A percentile compares a stretch with the other conserved stretches of the same genome.
Conservation (phyloP, 2,888 invertebrate species). For the Auanema sp. region DNA sequence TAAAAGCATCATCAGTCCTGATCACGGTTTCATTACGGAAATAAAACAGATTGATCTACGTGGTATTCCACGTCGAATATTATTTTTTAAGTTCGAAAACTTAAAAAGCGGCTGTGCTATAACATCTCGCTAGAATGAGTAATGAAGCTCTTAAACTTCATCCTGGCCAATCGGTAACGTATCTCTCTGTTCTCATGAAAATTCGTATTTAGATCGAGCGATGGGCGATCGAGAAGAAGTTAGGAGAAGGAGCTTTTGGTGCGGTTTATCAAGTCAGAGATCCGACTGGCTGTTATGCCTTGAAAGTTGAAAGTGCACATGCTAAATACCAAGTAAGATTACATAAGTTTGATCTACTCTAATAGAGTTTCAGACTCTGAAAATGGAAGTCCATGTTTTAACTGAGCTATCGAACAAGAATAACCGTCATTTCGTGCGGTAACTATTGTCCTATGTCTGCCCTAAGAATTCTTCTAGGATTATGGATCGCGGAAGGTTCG, state of each 20-base stretch:
- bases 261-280: conserved; percentile 54
- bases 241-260: conserved; percentile 58
- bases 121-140: no score
- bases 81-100: no score
- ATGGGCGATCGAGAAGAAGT: conserved; percentile 56
- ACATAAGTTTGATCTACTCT: neutral
- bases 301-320: conserved; percentile 47
- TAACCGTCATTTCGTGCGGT: conserved; percentile 46
- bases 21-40: no score
- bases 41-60: no score
- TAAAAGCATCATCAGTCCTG: no score
- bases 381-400: conserved; percentile 61
- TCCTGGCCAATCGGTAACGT: no score
- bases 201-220: conserved; percentile 40
- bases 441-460: neutral
- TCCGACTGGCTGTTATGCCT: conserved; percentile 52
- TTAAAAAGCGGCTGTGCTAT: no score
- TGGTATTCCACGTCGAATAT: no score
- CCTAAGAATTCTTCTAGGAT: conserved; percentile 31
- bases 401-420: conserved; percentile 54
- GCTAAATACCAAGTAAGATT: neutral
- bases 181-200: no score
- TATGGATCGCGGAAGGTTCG: conserved; percentile 58
- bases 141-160: no score
- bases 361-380: conserved; percentile 41